A percentile compares a stretch with the other conserved stretches of the same genome.
phyloP scores from a whole-genome alignment of 2,797 vertebrate genomes.

The Myotis findleyi region DNA sequence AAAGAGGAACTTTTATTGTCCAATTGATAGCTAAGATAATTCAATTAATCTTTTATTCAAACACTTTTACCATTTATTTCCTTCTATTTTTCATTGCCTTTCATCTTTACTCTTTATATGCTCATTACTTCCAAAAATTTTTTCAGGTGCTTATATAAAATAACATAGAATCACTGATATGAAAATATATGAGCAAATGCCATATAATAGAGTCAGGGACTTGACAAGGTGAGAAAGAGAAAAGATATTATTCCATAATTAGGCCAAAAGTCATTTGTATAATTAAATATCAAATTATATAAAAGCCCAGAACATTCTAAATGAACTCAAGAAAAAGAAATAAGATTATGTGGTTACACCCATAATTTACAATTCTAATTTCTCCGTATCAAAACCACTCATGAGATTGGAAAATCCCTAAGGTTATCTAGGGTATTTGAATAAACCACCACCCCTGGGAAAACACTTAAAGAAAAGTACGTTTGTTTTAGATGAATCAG shows the following conservation, averaged over 20 bases:
- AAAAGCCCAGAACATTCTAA: background rate
- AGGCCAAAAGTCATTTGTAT: background rate
- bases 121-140: background rate
- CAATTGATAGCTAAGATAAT: background rate
- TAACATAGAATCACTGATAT: background rate
- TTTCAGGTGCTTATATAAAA: background rate
- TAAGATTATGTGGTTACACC: background rate
- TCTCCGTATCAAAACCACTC: background rate
- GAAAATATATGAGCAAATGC: background rate
- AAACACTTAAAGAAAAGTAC: background rate
- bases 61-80: background rate
- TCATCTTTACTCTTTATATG: background rate
- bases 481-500: slow-evolving; percentile 49
- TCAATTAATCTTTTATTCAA: background rate
- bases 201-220: background rate
- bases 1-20: background rate
- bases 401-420: slow-evolving; percentile 55
- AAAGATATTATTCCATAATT: background rate
- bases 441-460: background rate
- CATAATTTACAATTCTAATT: slow-evolving; percentile 37
- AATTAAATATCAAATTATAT: background rate
- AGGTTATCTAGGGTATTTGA: background rate
- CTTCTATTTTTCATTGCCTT: background rate
- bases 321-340: background rate
- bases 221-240: slow-evolving; percentile 14